phyloP scores from a whole-genome alignment of 53 echinoderm and acorn worm species.

The Stichopus horrens region DNA sequence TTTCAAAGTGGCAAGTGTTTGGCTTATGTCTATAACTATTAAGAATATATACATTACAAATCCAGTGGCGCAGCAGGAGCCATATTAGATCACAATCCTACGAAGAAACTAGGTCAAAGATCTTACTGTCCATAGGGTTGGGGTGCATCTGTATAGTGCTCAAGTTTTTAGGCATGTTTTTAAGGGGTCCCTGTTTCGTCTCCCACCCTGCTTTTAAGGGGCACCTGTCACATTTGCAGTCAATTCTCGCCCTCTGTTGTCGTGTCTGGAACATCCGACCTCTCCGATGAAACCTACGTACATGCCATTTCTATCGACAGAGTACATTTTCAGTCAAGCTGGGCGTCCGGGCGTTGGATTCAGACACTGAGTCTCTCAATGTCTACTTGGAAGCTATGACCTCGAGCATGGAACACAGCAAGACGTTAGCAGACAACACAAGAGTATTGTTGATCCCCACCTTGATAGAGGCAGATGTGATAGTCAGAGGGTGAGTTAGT shows the following conservation, averaged over 20 bases:
- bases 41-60: no score
- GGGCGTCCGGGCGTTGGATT: slow-evolving; percentile 64
- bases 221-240: neutral
- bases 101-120: no score
- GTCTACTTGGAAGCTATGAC: slow-evolving; percentile 57
- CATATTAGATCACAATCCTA: no score
- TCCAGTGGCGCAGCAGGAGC: no score
- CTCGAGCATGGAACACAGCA: slow-evolving; percentile 70
- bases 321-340: slow-evolving; percentile 69
- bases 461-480: slow-evolving; percentile 74
- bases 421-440: slow-evolving; percentile 62
- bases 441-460: slow-evolving; percentile 54
- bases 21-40: no score
- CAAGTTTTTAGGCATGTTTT: no score
- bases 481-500: slow-evolving; percentile 73
- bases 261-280: neutral
- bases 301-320: slow-evolving; percentile 27
- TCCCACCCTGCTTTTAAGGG: no score
- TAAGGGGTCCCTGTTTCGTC: no score
- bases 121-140: no score
- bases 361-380: slow-evolving; percentile 52
- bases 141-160: no score
- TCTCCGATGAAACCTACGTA: neutral
- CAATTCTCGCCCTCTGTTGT: neutral
- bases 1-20: no score